Conservation (phyloP, 2,797 vertebrate species). For the Prunella strophiata region DNA sequence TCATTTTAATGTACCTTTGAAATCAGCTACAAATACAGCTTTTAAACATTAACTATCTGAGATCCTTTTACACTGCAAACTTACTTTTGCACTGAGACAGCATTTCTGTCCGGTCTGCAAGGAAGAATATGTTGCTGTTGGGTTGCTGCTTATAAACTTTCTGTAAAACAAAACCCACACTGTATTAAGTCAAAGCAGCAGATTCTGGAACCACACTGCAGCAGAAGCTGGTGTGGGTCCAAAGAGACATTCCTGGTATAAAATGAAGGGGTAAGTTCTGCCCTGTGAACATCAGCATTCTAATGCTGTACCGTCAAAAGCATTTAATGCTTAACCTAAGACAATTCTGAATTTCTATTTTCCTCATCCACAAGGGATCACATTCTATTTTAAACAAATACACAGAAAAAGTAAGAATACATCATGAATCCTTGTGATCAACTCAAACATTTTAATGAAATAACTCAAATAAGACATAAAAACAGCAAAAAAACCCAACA, state of each 20-base stretch:
- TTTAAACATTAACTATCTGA: neutral
- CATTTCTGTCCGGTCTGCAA: conserved; percentile 84
- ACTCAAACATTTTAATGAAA: neutral
- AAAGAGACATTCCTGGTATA: neutral
- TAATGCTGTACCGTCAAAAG: neutral
- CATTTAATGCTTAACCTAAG: neutral
- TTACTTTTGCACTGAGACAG: conserved; percentile 89
- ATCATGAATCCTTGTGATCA: neutral
- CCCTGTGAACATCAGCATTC: neutral
- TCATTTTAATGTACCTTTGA: neutral
- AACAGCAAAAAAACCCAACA: neutral
- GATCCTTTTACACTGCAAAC: conserved; percentile 34
- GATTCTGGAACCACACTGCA: neutral
- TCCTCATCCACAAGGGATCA: neutral
- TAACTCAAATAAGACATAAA: neutral
- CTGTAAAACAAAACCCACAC: conserved; percentile 78
- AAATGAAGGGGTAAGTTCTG: neutral
- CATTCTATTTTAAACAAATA: neutral
- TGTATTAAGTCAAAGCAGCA: neutral
- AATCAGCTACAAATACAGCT: neutral
- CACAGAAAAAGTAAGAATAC: neutral
- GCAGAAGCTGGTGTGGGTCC: neutral
- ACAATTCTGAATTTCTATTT: neutral
- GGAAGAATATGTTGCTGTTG: conserved; percentile 94
- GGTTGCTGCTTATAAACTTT: conserved; percentile 92